phyloP scores from a whole-genome alignment of 2,113 vertebrate species.

The Sander vitreus region DNA sequence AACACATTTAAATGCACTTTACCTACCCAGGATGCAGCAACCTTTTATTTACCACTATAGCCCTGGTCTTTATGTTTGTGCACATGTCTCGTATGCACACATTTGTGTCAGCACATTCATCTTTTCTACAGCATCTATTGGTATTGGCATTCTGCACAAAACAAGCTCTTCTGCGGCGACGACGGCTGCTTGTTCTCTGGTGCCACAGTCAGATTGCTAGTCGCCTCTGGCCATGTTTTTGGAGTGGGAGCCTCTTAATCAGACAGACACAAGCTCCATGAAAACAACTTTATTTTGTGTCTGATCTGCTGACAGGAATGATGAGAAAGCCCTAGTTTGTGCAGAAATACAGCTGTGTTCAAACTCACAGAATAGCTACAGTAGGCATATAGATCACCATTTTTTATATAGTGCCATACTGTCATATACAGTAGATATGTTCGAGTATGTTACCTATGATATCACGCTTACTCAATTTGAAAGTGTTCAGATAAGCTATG shows the following conservation, averaged over 20 bases:
- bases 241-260: conserved; percentile 66
- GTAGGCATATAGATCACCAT: not conserved
- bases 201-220: conserved; percentile 41
- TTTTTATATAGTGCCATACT: not conserved
- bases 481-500: not conserved
- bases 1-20: conserved; percentile 54
- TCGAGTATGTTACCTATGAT: too few relatives aligned
- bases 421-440: not conserved
- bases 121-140: conserved; percentile 30
- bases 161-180: conserved; percentile 15
- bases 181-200: conserved; percentile 33
- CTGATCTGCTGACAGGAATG: conserved; percentile 31
- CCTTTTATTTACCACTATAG: conserved; percentile 39
- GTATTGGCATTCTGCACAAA: conserved; percentile 53
- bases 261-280: conserved; percentile 43
- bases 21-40: conserved; percentile 18
- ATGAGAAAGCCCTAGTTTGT: not conserved
- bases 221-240: conserved; percentile 70
- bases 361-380: not conserved
- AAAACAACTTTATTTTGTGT: conserved; percentile 59
- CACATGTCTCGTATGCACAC: not conserved
- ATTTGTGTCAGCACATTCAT: conserved; percentile 45
- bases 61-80: conserved; percentile 21
- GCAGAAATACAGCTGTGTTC: conserved; percentile 7
- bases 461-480: not conserved